Evolutionary conservation across 2,888 invertebrate species (phyloP).

Genomic region (Baronia brevicornis): DNA sequence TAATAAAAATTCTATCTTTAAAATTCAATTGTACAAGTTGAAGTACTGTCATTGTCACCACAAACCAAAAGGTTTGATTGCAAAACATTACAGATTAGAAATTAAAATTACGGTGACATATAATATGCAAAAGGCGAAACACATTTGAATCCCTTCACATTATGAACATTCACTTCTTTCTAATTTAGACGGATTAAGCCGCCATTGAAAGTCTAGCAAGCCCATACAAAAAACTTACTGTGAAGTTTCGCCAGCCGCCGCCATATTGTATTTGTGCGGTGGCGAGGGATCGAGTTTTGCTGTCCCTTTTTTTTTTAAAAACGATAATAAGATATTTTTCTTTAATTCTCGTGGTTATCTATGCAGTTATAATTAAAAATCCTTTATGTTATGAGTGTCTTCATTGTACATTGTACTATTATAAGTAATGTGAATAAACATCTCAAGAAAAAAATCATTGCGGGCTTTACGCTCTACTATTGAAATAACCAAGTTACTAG

Average conservation of each 20-base stretch:
- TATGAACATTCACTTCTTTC: too few relatives aligned
- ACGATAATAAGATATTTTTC: conserved; percentile 30
- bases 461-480: conserved; percentile 52
- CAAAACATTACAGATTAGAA: too few relatives aligned
- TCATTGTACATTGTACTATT: conserved; percentile 20
- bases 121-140: too few relatives aligned
- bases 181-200: too few relatives aligned
- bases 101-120: too few relatives aligned
- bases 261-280: conserved; percentile 57
- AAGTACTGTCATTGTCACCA: too few relatives aligned
- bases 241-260: conserved; percentile 42
- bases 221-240: too few relatives aligned
- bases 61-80: too few relatives aligned
- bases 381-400: conserved; percentile 14
- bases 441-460: conserved; percentile 28
- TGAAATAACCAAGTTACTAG: conserved; percentile 51
- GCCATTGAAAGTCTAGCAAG: too few relatives aligned
- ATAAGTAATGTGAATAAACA: conserved; percentile 20
- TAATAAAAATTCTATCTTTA: too few relatives aligned
- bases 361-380: conserved; percentile 15
- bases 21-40: too few relatives aligned
- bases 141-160: too few relatives aligned
- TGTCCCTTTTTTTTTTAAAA: conserved; percentile 41
- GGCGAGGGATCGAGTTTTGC: conserved; percentile 36
- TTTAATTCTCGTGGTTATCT: conserved; percentile 21